Evolutionary conservation across 2,888 invertebrate genomes (phyloP).

Genomic region (Pristionchus japonicus): DNA sequence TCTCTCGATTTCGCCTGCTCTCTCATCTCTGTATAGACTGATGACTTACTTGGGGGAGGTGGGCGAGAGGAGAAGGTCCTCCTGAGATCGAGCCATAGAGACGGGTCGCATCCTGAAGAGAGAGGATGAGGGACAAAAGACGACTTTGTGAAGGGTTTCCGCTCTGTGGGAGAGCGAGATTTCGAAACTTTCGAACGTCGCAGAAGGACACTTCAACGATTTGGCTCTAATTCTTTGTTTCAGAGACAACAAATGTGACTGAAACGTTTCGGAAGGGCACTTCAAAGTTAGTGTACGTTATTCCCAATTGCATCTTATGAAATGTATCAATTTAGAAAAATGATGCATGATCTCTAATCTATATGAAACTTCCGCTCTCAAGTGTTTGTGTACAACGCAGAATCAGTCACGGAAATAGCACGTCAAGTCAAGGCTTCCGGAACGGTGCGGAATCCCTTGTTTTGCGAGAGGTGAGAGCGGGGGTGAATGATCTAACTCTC

Average conservation of each 20-base stretch:
- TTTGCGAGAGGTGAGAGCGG: background rate
- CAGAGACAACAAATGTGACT: too few relatives aligned
- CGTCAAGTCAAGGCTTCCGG: background rate
- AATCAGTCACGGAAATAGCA: background rate
- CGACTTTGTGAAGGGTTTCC: background rate
- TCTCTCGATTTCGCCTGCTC: background rate
- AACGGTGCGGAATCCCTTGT: conserved; percentile 6
- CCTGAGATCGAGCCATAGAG: conserved; percentile 39
- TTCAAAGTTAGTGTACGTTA: too few relatives aligned
- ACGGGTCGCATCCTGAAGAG: conserved; percentile 24
- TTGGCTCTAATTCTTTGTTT: too few relatives aligned
- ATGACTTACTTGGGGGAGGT: conserved; percentile 44
- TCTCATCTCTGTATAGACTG: background rate
- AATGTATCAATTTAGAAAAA: background rate
- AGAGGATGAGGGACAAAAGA: conserved; percentile 8
- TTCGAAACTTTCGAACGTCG: background rate
- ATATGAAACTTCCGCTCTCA: background rate
- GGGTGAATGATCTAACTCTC: too few relatives aligned
- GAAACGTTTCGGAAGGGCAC: background rate
- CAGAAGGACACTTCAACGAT: background rate
- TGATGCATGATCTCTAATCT: too few relatives aligned
- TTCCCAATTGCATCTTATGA: background rate
- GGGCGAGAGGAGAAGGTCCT: conserved; percentile 38
- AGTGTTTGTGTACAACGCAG: background rate
- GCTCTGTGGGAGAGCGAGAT: background rate